Percentiles rank a stretch among this genome's conserved stretches.
These are phyloP conservation scores for Manis pentadactyla DNA, from an alignment of 2,797 vertebrate species.

Conservation along the genomic window DNA sequence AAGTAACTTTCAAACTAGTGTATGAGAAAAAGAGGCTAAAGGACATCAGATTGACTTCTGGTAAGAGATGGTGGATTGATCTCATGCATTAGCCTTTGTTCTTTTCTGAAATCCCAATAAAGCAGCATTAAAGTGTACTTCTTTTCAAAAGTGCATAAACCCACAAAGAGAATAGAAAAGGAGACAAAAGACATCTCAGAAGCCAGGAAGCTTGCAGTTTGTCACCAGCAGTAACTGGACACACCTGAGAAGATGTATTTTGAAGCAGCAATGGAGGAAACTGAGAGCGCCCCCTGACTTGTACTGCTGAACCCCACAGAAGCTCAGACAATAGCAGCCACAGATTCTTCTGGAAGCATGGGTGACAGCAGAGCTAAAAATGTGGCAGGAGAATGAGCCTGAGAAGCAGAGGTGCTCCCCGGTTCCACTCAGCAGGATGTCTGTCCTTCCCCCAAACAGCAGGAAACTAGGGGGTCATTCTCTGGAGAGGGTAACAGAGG, in stretches of 20 bases:
- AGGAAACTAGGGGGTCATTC: background rate
- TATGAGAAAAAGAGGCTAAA: background rate
- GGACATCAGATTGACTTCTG: background rate
- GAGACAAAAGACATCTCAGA: constrained; percentile 16
- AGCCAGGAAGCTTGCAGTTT: background rate
- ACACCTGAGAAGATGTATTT: background rate
- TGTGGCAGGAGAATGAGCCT: too few relatives aligned
- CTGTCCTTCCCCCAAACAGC: background rate
- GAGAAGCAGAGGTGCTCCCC: background rate
- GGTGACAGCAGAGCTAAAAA: background rate
- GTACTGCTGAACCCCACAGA: background rate
- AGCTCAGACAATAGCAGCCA: background rate
- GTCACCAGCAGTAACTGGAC: background rate
- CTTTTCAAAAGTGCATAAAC: background rate
- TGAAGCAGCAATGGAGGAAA: background rate
- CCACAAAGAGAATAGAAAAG: background rate
- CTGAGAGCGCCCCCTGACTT: background rate
- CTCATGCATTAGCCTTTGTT: background rate
- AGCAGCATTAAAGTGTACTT: constrained; percentile 19
- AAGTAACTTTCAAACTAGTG: constrained; percentile 45
- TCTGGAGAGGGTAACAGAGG: background rate
- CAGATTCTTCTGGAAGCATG: background rate
- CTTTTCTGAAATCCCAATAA: constrained; percentile 59
- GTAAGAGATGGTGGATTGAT: background rate
- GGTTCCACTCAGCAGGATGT: background rate